These are phyloP conservation scores for Ophion costatus DNA, from an alignment of 2,888 invertebrate genomes.

Conservation along the genomic window DNA sequence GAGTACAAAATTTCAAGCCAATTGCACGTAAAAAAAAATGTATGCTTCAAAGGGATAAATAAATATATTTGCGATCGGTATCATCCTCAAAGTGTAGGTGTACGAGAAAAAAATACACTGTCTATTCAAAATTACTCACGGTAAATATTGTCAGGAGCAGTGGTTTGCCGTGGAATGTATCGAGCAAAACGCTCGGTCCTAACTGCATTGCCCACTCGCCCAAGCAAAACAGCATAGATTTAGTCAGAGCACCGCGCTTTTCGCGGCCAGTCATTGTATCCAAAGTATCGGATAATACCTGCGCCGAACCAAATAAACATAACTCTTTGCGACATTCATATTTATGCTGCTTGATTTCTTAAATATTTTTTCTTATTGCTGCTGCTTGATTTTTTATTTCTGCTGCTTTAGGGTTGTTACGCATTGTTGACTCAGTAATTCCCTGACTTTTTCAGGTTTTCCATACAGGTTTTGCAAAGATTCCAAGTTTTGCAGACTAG, in stretches of 20 bases:
- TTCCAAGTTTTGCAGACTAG: no score
- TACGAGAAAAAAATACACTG: background rate
- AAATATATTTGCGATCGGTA: no score
- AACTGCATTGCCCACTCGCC: slow-evolving; percentile 97
- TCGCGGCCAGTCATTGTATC: slow-evolving; percentile 84
- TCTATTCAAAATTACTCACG: slow-evolving; percentile 82
- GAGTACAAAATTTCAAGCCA: no score
- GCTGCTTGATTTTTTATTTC: no score
- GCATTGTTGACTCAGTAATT: no score
- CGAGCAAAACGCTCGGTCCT: slow-evolving; percentile 87
- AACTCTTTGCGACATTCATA: background rate
- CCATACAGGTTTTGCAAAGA: no score
- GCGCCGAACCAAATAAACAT: slow-evolving; percentile 10
- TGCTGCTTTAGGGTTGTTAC: no score
- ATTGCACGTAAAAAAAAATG: no score
- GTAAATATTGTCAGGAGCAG: slow-evolving; percentile 90
- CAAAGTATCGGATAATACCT: slow-evolving; percentile 85
- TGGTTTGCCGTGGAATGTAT: slow-evolving; percentile 85
- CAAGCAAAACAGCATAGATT: slow-evolving; percentile 93
- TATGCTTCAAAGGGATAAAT: no score
- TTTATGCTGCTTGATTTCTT: background rate
- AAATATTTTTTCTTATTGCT: no score
- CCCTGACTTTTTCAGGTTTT: no score
- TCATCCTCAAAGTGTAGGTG: background rate
- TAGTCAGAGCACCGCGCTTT: slow-evolving; percentile 86